Percentiles rank a stretch among this genome's conserved stretches.
These are phyloP conservation scores for Pristionchus entomophagus DNA, from an alignment of 2,888 invertebrate species.

Conservation along the genomic window DNA sequence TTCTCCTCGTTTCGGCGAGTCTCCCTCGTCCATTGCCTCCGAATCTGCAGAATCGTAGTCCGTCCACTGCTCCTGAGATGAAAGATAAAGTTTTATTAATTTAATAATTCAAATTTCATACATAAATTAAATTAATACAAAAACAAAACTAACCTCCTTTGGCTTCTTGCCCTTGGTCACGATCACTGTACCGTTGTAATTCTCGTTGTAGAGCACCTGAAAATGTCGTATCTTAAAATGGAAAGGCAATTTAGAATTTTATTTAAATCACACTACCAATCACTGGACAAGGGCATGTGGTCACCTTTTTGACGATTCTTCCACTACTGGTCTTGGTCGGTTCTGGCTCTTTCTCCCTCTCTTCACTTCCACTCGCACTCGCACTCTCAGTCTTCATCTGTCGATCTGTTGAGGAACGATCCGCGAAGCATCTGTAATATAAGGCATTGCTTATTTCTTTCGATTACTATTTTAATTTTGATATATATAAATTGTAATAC, in stretches of 20 bases:
- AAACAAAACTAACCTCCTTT: not conserved
- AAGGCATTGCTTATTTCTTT: not conserved
- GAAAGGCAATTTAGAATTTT: not conserved
- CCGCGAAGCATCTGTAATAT: not conserved
- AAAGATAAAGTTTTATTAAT: not conserved
- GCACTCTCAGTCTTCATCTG: not conserved
- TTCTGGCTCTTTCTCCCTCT: not conserved
- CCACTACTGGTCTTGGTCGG: slow-evolving; percentile 57
- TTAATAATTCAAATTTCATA: not conserved
- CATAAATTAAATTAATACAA: not conserved
- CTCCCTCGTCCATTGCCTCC: not conserved
- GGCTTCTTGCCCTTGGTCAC: slow-evolving; percentile 29
- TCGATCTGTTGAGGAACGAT: slow-evolving; percentile 7
- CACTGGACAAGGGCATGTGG: not conserved
- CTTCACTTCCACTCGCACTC: slow-evolving; percentile 40
- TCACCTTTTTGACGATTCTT: slow-evolving; percentile 58
- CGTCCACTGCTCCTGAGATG: not conserved
- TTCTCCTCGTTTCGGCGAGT: slow-evolving; percentile 1
- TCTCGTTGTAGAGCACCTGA: slow-evolving; percentile 47
- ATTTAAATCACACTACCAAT: not conserved
- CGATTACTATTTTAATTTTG: not conserved
- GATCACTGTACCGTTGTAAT: slow-evolving; percentile 9
- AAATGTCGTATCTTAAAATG: not conserved
- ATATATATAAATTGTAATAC: not conserved
- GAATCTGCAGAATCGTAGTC: slow-evolving; percentile 43